Evolutionary conservation across 2,113 vertebrate genomes (phyloP).

Genomic region (Leucosticte australis): DNA sequence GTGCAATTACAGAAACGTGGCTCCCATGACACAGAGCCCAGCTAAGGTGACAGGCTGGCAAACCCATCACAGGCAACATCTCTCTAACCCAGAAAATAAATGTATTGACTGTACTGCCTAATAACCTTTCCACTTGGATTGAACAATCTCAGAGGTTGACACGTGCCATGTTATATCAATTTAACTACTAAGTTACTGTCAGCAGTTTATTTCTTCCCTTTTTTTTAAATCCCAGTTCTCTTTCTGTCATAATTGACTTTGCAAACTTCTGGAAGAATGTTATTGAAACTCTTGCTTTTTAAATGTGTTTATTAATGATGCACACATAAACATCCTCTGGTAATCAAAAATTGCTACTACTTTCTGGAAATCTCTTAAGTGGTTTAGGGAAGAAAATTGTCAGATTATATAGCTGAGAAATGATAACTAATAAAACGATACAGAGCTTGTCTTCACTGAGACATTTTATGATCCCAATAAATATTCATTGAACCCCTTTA

Average conservation of each 20-base stretch:
- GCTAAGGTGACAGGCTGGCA: not conserved
- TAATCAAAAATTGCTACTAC: not conserved
- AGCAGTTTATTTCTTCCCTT: not conserved
- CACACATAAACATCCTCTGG: not conserved
- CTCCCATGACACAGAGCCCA: not conserved
- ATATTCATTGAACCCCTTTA: not conserved
- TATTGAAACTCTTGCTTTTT: not conserved
- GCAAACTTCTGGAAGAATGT: not conserved
- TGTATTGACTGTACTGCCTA: not conserved
- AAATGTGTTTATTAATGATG: not conserved
- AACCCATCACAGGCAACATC: not conserved
- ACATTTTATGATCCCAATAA: not conserved
- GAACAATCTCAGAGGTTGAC: not conserved
- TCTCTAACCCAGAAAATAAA: not conserved
- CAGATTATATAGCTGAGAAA: not conserved
- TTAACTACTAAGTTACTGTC: not conserved
- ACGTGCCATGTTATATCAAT: not conserved
- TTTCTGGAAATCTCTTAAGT: not conserved
- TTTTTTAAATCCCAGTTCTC: not conserved
- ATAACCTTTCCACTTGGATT: not conserved
- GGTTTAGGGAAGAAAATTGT: not conserved
- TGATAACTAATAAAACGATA: not conserved
- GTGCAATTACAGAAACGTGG: not conserved
- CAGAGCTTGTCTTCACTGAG: not conserved
- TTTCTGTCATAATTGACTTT: not conserved